Evolutionary conservation across 2,113 vertebrate genomes (phyloP).

Genomic region (Gadus chalcogrammus): DNA sequence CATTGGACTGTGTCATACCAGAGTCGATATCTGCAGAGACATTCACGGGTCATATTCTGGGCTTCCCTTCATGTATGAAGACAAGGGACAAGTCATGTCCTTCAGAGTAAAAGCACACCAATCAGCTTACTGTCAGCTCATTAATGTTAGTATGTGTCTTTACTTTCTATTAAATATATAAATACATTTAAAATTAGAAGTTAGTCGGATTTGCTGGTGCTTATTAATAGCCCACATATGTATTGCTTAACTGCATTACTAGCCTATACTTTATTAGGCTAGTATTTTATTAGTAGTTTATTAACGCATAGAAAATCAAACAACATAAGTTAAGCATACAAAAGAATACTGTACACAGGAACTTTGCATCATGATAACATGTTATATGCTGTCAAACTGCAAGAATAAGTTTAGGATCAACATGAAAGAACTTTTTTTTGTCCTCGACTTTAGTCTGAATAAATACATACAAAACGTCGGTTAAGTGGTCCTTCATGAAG

Average conservation of each 20-base stretch:
- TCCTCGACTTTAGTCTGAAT: too few relatives aligned
- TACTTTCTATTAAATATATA: not conserved
- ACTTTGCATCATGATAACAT: too few relatives aligned
- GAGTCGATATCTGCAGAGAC: constrained; percentile 78
- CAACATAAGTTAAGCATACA: too few relatives aligned
- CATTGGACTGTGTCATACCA: constrained; percentile 76
- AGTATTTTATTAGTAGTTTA: too few relatives aligned
- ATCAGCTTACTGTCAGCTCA: constrained; percentile 12
- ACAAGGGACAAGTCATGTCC: not conserved
- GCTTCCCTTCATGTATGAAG: constrained; percentile 60
- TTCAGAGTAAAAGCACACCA: constrained; percentile 18
- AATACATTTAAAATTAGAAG: not conserved
- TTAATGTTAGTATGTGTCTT: not conserved
- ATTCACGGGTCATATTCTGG: constrained; percentile 80
- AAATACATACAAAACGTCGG: too few relatives aligned
- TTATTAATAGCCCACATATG: not conserved
- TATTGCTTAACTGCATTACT: not conserved
- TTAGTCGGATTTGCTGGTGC: not conserved
- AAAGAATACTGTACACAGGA: too few relatives aligned
- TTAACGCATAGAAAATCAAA: too few relatives aligned
- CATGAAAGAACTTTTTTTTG: too few relatives aligned
- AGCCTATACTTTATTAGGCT: too few relatives aligned
- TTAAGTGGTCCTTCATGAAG: too few relatives aligned
- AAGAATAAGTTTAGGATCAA: too few relatives aligned
- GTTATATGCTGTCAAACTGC: too few relatives aligned